These are phyloP conservation scores for Nysson spinosus DNA, from an alignment of 2,888 invertebrate species.

Conservation along the genomic window DNA sequence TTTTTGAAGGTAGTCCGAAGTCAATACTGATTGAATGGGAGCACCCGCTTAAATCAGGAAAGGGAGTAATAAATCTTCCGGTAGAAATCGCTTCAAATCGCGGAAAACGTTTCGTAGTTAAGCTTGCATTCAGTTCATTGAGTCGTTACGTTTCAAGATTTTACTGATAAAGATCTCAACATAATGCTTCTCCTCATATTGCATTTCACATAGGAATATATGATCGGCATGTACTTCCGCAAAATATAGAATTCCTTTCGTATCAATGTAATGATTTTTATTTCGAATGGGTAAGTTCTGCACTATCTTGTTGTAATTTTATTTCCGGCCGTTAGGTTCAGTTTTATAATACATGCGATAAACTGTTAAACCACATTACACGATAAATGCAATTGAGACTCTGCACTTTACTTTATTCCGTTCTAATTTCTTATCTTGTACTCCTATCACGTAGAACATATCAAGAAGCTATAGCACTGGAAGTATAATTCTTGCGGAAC, in stretches of 20 bases:
- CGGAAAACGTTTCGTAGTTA: not conserved
- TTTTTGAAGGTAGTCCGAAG: conserved; percentile 4
- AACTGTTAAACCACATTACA: too few relatives aligned
- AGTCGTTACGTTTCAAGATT: too few relatives aligned
- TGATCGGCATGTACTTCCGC: too few relatives aligned
- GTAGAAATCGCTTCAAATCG: conserved; percentile 3
- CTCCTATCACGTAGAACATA: conserved; percentile 48
- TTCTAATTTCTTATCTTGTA: conserved; percentile 37
- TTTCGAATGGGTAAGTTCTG: too few relatives aligned
- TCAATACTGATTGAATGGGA: conserved; percentile 23
- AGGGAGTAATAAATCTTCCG: conserved; percentile 18
- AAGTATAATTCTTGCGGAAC: conserved; percentile 46
- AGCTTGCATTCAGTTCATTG: conserved; percentile 10
- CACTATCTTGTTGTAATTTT: too few relatives aligned
- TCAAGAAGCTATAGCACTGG: conserved; percentile 51
- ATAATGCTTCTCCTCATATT: too few relatives aligned
- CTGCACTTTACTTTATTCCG: conserved; percentile 34
- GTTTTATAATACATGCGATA: too few relatives aligned
- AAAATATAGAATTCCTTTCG: too few relatives aligned
- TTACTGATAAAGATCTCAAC: too few relatives aligned
- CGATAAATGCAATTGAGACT: conserved; percentile 24
- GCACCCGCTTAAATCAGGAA: conserved; percentile 14
- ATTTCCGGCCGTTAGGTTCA: too few relatives aligned
- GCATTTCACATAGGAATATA: too few relatives aligned
- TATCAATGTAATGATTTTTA: too few relatives aligned